phyloP scores from a whole-genome alignment of 2,113 vertebrate genomes.

The Nannospalax galili region DNA sequence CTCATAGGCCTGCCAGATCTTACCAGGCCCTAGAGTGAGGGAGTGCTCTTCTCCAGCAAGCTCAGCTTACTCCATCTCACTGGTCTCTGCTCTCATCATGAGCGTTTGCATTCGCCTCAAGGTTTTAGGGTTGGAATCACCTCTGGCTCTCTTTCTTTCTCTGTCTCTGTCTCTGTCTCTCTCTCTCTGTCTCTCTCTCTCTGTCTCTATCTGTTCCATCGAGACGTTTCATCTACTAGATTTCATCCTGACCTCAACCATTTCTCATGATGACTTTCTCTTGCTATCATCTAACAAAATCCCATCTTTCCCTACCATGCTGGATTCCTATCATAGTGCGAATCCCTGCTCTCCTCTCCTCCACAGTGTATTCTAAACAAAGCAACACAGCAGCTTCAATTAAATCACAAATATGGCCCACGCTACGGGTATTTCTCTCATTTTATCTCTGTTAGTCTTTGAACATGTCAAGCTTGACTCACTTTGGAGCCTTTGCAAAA shows the following conservation, averaged over 20 bases:
- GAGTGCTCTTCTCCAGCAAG: not conserved
- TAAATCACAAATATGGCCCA: too few species aligned
- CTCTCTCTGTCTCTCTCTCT: too few species aligned
- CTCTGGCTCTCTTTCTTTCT: too few species aligned
- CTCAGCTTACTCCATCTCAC: not conserved
- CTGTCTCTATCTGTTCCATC: too few species aligned
- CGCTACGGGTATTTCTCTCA: too few species aligned
- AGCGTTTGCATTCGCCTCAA: not conserved
- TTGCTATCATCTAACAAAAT: not conserved
- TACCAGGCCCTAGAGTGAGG: not conserved
- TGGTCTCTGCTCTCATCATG: not conserved
- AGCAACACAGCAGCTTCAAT: not conserved
- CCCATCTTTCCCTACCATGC: not conserved
- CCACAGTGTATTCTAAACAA: not conserved
- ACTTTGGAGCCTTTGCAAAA: not conserved
- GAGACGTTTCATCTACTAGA: too few species aligned
- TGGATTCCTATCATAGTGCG: not conserved
- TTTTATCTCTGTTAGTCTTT: not conserved
- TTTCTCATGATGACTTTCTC: too few species aligned
- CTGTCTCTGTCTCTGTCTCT: too few species aligned
- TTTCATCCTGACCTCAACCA: too few species aligned
- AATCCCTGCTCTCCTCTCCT: not conserved
- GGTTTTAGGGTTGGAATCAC: too few species aligned
- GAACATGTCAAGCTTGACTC: not conserved
- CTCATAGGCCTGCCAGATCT: not conserved